Evolutionary conservation across 2,888 invertebrate genomes (phyloP).

Genomic region (Exephanes ischioxanthus): DNA sequence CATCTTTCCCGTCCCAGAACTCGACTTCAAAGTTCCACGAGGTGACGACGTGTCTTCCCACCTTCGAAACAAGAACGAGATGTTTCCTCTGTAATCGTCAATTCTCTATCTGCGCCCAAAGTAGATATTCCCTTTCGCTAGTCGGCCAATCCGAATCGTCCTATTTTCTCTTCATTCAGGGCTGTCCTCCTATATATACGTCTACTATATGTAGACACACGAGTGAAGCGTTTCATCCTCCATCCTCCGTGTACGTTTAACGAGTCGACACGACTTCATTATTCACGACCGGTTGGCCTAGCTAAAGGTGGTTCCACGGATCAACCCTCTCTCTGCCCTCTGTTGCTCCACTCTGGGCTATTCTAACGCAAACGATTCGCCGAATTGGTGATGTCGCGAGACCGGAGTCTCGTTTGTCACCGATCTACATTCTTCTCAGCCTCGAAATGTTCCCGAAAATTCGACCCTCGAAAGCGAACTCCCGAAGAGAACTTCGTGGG

Average conservation of each 20-base stretch:
- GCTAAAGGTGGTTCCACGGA: slow-evolving; percentile 12
- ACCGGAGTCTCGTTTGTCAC: not conserved
- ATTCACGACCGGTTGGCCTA: slow-evolving; percentile 50
- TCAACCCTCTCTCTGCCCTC: slow-evolving; percentile 11
- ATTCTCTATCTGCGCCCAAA: slow-evolving; percentile 45
- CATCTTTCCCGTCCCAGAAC: not conserved
- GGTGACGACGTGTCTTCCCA: not conserved
- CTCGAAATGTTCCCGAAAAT: not conserved
- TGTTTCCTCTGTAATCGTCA: slow-evolving; percentile 30
- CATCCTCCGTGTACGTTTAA: slow-evolving; percentile 40
- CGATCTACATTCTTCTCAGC: slow-evolving; percentile 2
- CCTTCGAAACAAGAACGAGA: slow-evolving; percentile 37
- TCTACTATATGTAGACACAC: slow-evolving; percentile 7
- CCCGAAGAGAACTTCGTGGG: not conserved
- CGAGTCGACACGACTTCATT: slow-evolving; percentile 63
- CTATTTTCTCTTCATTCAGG: not conserved
- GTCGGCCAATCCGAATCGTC: slow-evolving; percentile 35
- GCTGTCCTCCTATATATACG: not conserved
- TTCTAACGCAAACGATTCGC: slow-evolving; percentile 9
- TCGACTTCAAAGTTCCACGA: not conserved
- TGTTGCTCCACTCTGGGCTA: slow-evolving; percentile 9
- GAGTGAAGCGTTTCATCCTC: slow-evolving; percentile 46
- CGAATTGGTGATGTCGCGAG: slow-evolving; percentile 11
- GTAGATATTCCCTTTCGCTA: not conserved
- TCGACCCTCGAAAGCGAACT: not conserved